A percentile compares a stretch with the other conserved stretches of the same genome.
Evolutionary conservation across 2,113 vertebrate species (phyloP).

Genomic region (Anolis sagrei): DNA sequence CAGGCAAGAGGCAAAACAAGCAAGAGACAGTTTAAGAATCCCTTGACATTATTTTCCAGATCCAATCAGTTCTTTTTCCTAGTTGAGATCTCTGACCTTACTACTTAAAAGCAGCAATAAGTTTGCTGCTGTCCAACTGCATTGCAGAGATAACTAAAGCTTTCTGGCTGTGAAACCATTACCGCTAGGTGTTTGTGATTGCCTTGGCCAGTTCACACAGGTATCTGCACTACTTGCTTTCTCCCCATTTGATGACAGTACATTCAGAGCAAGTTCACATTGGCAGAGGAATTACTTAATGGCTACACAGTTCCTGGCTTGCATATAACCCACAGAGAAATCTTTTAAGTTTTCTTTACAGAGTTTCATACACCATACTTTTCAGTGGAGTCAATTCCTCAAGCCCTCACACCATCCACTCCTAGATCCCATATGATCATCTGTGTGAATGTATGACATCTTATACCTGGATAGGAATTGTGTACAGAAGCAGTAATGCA

Average conservation of each 20-base stretch:
- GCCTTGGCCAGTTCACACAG: neutral
- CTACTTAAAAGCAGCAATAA: neutral
- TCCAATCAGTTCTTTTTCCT: constrained; percentile 20
- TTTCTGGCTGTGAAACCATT: neutral
- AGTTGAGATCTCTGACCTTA: constrained; percentile 8
- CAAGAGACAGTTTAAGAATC: too few species aligned
- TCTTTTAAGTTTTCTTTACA: neutral
- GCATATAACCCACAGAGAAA: neutral
- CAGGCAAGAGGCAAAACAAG: too few species aligned
- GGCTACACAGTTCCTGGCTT: neutral
- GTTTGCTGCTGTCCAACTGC: neutral
- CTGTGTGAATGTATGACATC: neutral
- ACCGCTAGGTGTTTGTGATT: neutral
- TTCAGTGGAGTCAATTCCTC: neutral
- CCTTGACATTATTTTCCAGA: neutral
- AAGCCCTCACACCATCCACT: neutral
- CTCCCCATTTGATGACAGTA: neutral
- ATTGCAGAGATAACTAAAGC: neutral
- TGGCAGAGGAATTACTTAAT: neutral
- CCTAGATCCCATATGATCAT: neutral
- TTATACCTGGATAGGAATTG: too few species aligned
- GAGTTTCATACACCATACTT: neutral
- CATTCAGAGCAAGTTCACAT: neutral
- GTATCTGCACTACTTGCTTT: neutral
- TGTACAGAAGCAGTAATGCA: too few species aligned